Conservation (phyloP, 2,888 invertebrate genomes). For the Coelinius sp. region DNA sequence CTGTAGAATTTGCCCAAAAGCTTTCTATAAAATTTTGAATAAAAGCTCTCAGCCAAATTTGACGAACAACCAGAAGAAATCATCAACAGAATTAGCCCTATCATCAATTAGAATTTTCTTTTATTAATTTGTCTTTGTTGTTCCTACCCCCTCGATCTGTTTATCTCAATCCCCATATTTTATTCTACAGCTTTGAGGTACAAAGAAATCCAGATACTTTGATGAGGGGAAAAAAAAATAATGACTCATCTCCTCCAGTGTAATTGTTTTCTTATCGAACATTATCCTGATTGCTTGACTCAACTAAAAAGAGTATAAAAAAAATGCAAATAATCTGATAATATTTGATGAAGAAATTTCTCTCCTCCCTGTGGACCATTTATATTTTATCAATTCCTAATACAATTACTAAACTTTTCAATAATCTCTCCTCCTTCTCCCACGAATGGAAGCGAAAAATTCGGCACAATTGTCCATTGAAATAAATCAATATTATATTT, state of each 20-base stretch:
- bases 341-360: background rate
- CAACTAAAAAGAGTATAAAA: background rate
- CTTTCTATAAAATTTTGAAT: no score
- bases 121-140: no score
- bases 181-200: background rate
- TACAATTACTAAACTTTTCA: background rate
- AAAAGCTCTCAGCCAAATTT: no score
- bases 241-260: conserved; percentile 11
- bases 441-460: no score
- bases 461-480: no score
- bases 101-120: no score
- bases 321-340: background rate
- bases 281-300: conserved; percentile 34
- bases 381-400: conserved; percentile 1
- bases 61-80: no score
- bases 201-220: conserved; percentile 12
- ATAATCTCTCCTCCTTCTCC: background rate
- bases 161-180: background rate
- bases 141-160: background rate
- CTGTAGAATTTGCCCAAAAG: no score
- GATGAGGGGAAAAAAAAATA: conserved; percentile 21
- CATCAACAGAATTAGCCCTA: no score
- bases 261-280: conserved; percentile 15
- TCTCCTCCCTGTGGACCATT: background rate
- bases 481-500: no score